A percentile compares a stretch with the other conserved stretches of the same genome.
These are phyloP conservation scores for Pseudomugil tenellus DNA, from an alignment of 2,797 vertebrate genomes.

Conservation along the genomic window DNA sequence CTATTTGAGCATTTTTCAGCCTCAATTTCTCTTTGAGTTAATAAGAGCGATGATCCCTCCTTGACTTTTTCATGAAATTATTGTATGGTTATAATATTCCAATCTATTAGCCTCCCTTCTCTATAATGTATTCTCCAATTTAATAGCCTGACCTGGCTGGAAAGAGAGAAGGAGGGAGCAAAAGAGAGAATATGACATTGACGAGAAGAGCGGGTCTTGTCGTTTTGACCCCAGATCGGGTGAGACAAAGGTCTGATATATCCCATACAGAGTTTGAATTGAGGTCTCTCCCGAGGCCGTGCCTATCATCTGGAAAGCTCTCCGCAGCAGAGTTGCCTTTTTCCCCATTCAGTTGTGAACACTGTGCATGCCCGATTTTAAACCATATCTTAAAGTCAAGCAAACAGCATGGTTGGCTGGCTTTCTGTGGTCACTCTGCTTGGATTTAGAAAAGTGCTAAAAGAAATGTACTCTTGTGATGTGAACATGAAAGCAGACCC, in stretches of 20 bases:
- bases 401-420: not conserved
- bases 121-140: conserved; percentile 98
- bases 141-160: conserved; percentile 91
- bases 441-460: not conserved
- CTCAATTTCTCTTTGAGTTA: conserved; percentile 98
- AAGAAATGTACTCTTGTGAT: not conserved
- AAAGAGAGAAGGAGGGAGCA: conserved; percentile 50
- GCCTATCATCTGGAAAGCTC: conserved; percentile 67
- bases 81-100: conserved; percentile 99
- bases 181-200: conserved; percentile 69
- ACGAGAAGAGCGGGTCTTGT: conserved; percentile 76
- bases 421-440: not conserved
- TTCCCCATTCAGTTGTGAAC: conserved; percentile 6
- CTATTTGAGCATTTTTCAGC: conserved; percentile 99
- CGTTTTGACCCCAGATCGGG: conserved; percentile 72
- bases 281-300: conserved; percentile 68
- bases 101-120: conserved; percentile 92
- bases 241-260: conserved; percentile 79
- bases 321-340: conserved; percentile 28
- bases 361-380: conserved; percentile 11
- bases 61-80: conserved; percentile 99
- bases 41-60: conserved; percentile 98
- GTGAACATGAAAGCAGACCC: conserved; percentile 1
- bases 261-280: conserved; percentile 68
- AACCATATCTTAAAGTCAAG: conserved; percentile 4